A percentile compares a stretch with the other conserved stretches of the same genome.
These are phyloP conservation scores for Cygnus buccinator DNA, from an alignment of 2,113 vertebrate species.

Conservation along the genomic window DNA sequence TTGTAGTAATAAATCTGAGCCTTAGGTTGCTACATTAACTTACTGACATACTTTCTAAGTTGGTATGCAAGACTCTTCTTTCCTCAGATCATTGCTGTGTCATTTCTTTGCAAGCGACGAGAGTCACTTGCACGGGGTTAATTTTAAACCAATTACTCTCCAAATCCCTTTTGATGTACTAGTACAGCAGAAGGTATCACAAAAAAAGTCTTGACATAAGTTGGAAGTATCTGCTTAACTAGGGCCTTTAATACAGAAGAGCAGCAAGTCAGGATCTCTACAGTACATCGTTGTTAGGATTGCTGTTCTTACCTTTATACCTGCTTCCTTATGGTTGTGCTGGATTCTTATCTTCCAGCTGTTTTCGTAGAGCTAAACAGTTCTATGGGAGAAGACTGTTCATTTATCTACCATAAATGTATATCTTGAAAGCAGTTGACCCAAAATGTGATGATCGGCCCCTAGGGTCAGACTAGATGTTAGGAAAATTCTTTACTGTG, in stretches of 20 bases:
- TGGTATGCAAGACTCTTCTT: not conserved
- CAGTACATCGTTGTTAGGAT: not conserved
- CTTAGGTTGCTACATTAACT: not conserved
- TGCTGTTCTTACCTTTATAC: not conserved
- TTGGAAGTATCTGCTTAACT: not conserved
- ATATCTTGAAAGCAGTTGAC: not conserved
- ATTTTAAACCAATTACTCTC: not conserved
- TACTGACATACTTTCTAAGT: not conserved
- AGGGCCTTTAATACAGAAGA: not conserved
- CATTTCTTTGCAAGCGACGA: not conserved
- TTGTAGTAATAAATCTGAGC: not conserved
- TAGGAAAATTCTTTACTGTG: not conserved
- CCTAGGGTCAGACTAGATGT: not conserved
- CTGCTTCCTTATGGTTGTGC: not conserved
- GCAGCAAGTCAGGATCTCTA: not conserved
- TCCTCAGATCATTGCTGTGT: accelerated
- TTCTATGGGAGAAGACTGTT: not conserved
- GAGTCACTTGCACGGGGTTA: not conserved
- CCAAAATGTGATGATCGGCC: not conserved
- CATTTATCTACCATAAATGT: not conserved
- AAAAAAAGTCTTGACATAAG: not conserved
- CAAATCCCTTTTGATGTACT: not conserved
- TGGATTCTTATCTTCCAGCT: not conserved
- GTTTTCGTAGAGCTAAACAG: not conserved
- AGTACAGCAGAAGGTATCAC: not conserved